Conservation (phyloP, 2,888 invertebrate species). For the Petrolisthes manimaculis region DNA sequence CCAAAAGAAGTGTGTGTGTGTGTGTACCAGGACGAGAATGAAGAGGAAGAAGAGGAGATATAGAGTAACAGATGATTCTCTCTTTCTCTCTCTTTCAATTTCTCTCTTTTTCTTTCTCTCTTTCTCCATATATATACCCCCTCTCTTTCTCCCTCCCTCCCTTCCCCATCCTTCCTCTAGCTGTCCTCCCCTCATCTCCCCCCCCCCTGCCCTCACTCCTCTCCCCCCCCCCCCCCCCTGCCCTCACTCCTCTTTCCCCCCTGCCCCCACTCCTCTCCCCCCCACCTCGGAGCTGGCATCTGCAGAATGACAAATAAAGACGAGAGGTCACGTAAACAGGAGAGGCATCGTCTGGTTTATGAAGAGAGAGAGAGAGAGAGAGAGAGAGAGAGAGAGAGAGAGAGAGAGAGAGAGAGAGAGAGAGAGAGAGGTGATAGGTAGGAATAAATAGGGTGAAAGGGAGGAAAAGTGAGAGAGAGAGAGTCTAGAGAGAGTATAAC, state of each 20-base stretch:
- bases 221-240: background rate
- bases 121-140: background rate
- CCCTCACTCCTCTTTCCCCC: background rate
- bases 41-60: background rate
- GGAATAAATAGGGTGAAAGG: too few relatives aligned
- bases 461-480: background rate
- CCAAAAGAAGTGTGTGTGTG: background rate
- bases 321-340: conserved; percentile 45
- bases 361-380: conserved; percentile 40
- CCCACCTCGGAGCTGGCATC: background rate
- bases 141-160: background rate
- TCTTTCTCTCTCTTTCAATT: conserved; percentile 7
- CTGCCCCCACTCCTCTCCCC: too few relatives aligned
- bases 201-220: conserved; percentile 10
- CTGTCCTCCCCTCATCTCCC: background rate
- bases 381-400: background rate
- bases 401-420: conserved; percentile 24
- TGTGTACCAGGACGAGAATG: background rate
- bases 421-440: background rate
- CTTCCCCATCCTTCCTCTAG: background rate
- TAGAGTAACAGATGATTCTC: background rate
- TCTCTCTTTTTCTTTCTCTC: background rate
- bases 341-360: conserved; percentile 48
- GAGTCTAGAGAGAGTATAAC: background rate
- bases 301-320: conserved; percentile 50